These are phyloP conservation scores for Seriola rivoliana DNA, from an alignment of 2,113 vertebrate genomes.

Conservation along the genomic window DNA sequence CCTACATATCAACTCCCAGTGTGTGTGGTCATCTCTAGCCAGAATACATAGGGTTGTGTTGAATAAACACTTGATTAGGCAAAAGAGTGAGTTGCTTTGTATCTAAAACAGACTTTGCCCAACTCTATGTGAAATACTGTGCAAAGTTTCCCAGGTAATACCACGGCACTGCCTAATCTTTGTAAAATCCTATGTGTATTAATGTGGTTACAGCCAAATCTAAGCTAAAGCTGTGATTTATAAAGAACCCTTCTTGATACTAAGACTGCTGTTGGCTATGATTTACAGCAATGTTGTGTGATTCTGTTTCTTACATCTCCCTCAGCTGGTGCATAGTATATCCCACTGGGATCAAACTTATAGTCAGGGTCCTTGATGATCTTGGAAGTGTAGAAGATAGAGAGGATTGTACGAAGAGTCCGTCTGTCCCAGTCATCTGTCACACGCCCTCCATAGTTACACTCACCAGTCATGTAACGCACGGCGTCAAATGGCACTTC, in stretches of 20 bases:
- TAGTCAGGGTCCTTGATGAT: constrained; percentile 81
- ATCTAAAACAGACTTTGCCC: not conserved
- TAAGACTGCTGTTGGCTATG: not conserved
- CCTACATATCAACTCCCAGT: not conserved
- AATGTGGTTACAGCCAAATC: not conserved
- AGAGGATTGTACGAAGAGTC: constrained; percentile 86
- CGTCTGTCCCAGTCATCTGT: constrained; percentile 92
- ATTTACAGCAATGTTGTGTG: not conserved
- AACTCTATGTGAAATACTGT: not conserved
- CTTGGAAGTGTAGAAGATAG: constrained; percentile 85
- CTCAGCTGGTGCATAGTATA: constrained; percentile 84
- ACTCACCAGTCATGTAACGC: constrained; percentile 90
- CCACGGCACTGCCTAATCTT: not conserved
- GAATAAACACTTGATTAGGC: not conserved
- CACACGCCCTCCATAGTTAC: constrained; percentile 90
- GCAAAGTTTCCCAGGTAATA: not conserved
- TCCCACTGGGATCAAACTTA: constrained; percentile 88
- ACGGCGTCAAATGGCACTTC: constrained; percentile 90
- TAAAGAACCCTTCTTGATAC: not conserved
- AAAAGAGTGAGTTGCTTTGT: not conserved
- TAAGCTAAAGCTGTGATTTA: not conserved
- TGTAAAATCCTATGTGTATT: not conserved
- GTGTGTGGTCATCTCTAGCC: not conserved
- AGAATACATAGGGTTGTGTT: not conserved
- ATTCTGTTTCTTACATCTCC: constrained; percentile 68